Evolutionary conservation across 2,797 vertebrate species (phyloP).

Genomic region (Gambusia yucatana): DNA sequence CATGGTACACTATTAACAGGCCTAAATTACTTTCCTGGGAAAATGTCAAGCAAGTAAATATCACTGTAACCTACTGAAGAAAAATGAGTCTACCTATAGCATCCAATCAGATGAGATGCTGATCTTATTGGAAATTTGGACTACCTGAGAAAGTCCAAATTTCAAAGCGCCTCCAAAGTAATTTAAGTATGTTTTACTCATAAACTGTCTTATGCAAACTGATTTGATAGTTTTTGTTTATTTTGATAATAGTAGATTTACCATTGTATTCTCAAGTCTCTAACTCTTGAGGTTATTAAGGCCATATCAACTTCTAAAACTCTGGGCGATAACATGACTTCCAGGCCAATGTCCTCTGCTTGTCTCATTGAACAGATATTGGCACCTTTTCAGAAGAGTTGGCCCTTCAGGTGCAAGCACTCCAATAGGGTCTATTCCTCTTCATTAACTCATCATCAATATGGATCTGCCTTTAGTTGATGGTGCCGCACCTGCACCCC

Average conservation of each 20-base stretch:
- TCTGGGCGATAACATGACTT: conserved; percentile 45
- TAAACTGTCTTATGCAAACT: no score
- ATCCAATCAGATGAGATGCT: background rate
- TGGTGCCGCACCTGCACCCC: conserved; percentile 83
- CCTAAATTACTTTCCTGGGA: background rate
- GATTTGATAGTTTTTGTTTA: background rate
- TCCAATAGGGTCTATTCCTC: conserved; percentile 66
- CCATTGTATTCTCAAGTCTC: background rate
- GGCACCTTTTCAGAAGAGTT: conserved; percentile 60
- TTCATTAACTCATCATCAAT: conserved; percentile 73
- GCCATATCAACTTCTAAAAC: conserved; percentile 52
- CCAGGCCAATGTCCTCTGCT: conserved; percentile 54
- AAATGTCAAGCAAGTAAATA: background rate
- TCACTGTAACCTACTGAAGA: background rate
- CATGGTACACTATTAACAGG: background rate
- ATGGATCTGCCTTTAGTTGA: conserved; percentile 84
- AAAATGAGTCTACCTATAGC: background rate
- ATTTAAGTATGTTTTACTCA: no score
- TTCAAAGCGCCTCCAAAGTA: background rate
- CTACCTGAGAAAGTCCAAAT: background rate
- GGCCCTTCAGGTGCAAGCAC: conserved; percentile 59
- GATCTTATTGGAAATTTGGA: background rate
- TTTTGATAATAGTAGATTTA: background rate
- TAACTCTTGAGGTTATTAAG: conserved; percentile 10
- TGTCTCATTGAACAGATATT: conserved; percentile 71